Base-by-base conservation (phyloP, 2,797 vertebrate species). In the Sebastes minor region DNA sequence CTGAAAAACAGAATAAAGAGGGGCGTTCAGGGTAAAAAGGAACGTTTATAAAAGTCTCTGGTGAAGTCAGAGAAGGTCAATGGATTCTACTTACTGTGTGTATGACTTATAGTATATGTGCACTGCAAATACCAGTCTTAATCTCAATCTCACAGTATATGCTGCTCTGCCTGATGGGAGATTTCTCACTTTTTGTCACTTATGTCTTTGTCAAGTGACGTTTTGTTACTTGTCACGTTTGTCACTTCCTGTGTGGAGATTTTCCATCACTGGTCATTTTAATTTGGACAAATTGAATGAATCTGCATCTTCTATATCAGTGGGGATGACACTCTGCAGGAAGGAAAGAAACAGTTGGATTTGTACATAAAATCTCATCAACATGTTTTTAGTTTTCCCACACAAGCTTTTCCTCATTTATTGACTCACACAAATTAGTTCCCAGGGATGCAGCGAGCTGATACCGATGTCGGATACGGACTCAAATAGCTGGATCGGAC, bases 51-150 rank as follows among this genome's bases (percentile, higher is more conserved):
- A n/a, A 28, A 3, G 10, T 59, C 33, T 27, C 27, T 67, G 66
- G 13, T 18, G 35, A 49, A 12, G 6, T 25, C 35, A 38, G 62
- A 71, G 18, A 20, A 28, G 18, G 33, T 27, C n/a, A 32, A n/a
- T 11, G 12, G 32, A 23, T 27, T 27, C 14, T 28, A 25, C 0
- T 14, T 14, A 25, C 35, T 38, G 35, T 56, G 0, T 25, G 0
- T 42, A 28, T 16, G 56, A 57, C 2, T 57, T 57, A 57, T 27
- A 16, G 12, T 56, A 25, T 55, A 10, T 23, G 52, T 23, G 5
- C 10, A 22, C n/a, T 55, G 52, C 52, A 53, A 53, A 53, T 53
- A 6, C 22, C 22, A 23, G 53, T 12, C 2, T 38, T 0, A 38
- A 14, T 38, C 35, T 38, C 35, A 38, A 23, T 56, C 22, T 56